Evolutionary conservation across 1,140 invertebrate species (phyloP).

Genomic region (Drosophila nikananu): DNA sequence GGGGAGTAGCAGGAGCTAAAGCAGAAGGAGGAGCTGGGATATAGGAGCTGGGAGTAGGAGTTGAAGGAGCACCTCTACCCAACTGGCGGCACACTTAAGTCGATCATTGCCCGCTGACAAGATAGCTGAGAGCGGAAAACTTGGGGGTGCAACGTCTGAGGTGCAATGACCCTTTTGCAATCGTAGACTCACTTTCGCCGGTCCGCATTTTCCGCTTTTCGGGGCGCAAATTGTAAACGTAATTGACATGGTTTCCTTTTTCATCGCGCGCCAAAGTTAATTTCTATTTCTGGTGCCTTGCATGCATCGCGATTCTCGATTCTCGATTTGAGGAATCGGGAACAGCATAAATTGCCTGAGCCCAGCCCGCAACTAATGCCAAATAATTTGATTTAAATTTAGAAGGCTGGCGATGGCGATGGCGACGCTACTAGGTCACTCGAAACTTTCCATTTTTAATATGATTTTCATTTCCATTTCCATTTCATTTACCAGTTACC

Average conservation of each 20-base stretch:
- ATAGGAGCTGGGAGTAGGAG: background rate
- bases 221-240: slow-evolving; percentile 73
- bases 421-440: slow-evolving; percentile 59
- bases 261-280: slow-evolving; percentile 53
- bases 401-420: slow-evolving; percentile 24
- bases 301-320: slow-evolving; percentile 32
- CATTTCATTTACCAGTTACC: slow-evolving; percentile 6
- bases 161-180: slow-evolving; percentile 57
- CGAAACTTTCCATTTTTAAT: slow-evolving; percentile 45
- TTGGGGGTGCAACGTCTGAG: background rate
- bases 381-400: slow-evolving; percentile 84
- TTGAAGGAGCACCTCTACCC: slow-evolving; percentile 3
- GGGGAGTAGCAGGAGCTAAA: background rate
- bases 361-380: slow-evolving; percentile 65
- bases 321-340: slow-evolving; percentile 54
- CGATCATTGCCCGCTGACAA: slow-evolving; percentile 62
- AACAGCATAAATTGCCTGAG: slow-evolving; percentile 70
- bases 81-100: slow-evolving; percentile 73
- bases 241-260: slow-evolving; percentile 84
- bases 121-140: slow-evolving; percentile 37
- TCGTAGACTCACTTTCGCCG: slow-evolving; percentile 53
- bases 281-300: slow-evolving; percentile 75
- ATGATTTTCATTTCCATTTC: slow-evolving; percentile 7
- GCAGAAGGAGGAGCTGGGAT: background rate
- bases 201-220: slow-evolving; percentile 15